Evolutionary conservation across 1,140 invertebrate species (phyloP), one percentile per base, ranked within the genome.

Genomic region (Adelges cooleyi): DNA sequence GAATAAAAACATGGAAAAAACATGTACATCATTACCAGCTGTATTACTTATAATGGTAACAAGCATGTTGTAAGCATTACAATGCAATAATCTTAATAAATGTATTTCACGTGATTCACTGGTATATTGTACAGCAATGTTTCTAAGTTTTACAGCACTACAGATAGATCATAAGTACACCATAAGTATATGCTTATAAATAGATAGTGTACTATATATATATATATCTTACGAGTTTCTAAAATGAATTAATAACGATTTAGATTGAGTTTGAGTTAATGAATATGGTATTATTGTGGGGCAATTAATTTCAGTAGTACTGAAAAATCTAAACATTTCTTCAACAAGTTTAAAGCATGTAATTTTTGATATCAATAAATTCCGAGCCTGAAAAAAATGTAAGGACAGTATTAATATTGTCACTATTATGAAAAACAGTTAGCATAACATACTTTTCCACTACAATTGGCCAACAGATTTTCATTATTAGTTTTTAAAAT

Each of bases 361-460:
- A 18, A 51, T 51, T 51, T 51, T 51, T 29, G 50, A 51, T 51
- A 33, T 51, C 9, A 51, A 51, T 33, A 51, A 51, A 51, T 51
- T 23, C 1, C 50, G 50, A 29, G 50, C 50, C 50, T 51, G 33
- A 27, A 51, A 33, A 29, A 20, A n/a, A 48, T 48, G 23, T 23
- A 48, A 13, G 15, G 25, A 23, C 15, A 27, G 23, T 25, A 17
- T 17, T 33, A 18, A 17, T 51, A 17, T 27, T 11, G 5, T 9
- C n/a, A 40, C 2, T 40, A 15, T 40, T 40, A n/a, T n/a, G n/a
- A n/a, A n/a, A n/a, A n/a, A n/a, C n/a, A n/a, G n/a, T n/a, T n/a
- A n/a, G n/a, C 18, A 51, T 3, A 10, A 18, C 15, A 25, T 51
- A 51, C 49, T 51, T 51, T 51, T 51, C 49, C 49, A 51, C 25